Conservation (phyloP, 2,888 invertebrate genomes). For the Bedellia somnulentella region DNA sequence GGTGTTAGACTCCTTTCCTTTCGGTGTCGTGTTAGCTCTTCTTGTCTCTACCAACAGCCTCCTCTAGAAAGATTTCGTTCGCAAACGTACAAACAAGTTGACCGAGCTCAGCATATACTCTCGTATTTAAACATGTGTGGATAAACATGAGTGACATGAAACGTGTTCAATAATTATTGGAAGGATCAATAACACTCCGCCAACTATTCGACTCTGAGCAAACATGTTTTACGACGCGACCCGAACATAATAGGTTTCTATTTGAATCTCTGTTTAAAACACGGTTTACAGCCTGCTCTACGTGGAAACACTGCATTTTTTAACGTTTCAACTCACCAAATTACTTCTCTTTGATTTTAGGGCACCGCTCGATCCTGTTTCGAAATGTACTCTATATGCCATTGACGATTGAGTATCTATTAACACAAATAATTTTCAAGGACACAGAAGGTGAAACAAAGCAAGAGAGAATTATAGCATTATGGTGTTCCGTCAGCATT, state of each 20-base stretch:
- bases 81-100: conserved; percentile 52
- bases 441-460: too few relatives aligned
- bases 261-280: conserved; percentile 51
- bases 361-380: too few relatives aligned
- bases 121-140: conserved; percentile 38
- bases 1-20: too few relatives aligned
- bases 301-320: too few relatives aligned
- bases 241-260: conserved; percentile 29
- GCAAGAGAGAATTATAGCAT: too few relatives aligned
- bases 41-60: conserved; percentile 50
- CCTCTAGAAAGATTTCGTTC: conserved; percentile 45
- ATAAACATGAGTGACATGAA: conserved; percentile 53
- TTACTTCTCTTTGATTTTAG: too few relatives aligned
- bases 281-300: conserved; percentile 19
- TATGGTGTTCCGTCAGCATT: too few relatives aligned
- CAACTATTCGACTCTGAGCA: conserved; percentile 50
- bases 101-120: conserved; percentile 44
- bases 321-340: too few relatives aligned
- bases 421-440: too few relatives aligned
- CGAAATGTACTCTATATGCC: too few relatives aligned
- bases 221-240: conserved; percentile 39
- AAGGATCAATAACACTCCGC: conserved; percentile 55
- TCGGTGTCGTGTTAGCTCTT: conserved; percentile 55
- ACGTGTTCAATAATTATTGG: conserved; percentile 62
- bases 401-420: too few relatives aligned